Evolutionary conservation across 2,113 vertebrate genomes (phyloP).

Genomic region (Antechinus stuartii): DNA sequence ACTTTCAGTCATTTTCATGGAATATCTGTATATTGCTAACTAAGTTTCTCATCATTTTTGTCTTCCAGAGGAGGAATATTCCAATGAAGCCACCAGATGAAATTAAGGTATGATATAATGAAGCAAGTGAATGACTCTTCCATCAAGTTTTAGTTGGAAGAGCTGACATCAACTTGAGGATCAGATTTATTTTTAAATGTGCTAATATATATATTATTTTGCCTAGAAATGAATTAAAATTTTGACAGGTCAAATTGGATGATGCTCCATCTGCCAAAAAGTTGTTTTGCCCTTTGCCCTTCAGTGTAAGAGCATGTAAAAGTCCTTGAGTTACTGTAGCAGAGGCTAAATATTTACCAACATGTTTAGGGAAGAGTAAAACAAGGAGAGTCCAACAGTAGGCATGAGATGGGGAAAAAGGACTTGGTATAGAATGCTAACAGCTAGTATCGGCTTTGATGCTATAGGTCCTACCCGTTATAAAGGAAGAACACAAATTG

Average conservation of each 20-base stretch:
- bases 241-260: background rate
- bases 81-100: constrained; percentile 89
- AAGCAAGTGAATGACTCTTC: fast-evolving
- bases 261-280: too few relatives aligned
- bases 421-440: constrained; percentile 14
- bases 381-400: background rate
- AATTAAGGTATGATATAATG: constrained; percentile 84
- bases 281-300: background rate
- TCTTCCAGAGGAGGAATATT: constrained; percentile 92
- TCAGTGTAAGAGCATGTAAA: too few relatives aligned
- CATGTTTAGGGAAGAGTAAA: background rate
- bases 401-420: background rate
- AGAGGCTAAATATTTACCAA: background rate
- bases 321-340: background rate
- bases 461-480: constrained; percentile 79
- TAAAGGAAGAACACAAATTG: constrained; percentile 84
- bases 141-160: fast-evolving
- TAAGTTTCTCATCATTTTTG: constrained; percentile 16
- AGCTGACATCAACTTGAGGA: too few relatives aligned
- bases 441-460: constrained; percentile 47
- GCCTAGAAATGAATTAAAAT: background rate
- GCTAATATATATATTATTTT: background rate
- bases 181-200: background rate
- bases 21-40: background rate
- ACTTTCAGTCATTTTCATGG: background rate